These are phyloP conservation scores for Poeciliopsis presidionis DNA, from an alignment of 2,797 vertebrate species.

Conservation along the genomic window DNA sequence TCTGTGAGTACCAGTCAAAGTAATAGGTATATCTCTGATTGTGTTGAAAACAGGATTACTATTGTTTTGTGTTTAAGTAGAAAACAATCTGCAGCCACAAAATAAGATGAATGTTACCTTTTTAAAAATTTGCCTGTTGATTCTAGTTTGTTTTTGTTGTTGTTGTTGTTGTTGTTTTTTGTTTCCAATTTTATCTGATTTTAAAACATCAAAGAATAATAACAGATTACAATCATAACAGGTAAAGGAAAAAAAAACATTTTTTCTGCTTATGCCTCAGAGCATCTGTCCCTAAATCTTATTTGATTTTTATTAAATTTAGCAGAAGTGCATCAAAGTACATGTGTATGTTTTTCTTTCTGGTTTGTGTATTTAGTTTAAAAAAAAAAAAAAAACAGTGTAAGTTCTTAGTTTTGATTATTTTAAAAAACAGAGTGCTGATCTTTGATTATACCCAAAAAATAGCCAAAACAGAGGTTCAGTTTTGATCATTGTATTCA, in stretches of 20 bases:
- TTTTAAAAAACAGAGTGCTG: background rate
- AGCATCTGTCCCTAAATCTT: background rate
- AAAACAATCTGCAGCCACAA: conserved; percentile 24
- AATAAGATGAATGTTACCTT: conserved; percentile 16
- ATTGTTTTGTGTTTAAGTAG: conserved; percentile 24
- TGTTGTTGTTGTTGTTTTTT: too few relatives aligned
- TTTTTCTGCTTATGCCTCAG: background rate
- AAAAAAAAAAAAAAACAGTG: background rate
- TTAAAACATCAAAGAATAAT: background rate
- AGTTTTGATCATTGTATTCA: background rate
- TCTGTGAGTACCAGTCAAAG: conserved; percentile 32
- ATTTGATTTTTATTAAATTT: background rate
- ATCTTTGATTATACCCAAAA: background rate
- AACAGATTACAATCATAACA: background rate
- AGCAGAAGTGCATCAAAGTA: background rate
- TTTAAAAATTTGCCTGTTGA: conserved; percentile 26
- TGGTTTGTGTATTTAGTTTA: background rate
- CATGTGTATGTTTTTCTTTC: background rate
- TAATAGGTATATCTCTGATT: background rate
- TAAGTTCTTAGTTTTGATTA: conserved; percentile 1
- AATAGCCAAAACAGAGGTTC: background rate
- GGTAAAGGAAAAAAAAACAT: background rate
- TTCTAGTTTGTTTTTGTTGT: background rate
- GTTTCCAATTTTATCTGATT: background rate
- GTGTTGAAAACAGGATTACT: conserved; percentile 1